These are phyloP conservation scores for Carapus acus DNA, from an alignment of 2,797 vertebrate genomes.

Conservation along the genomic window DNA sequence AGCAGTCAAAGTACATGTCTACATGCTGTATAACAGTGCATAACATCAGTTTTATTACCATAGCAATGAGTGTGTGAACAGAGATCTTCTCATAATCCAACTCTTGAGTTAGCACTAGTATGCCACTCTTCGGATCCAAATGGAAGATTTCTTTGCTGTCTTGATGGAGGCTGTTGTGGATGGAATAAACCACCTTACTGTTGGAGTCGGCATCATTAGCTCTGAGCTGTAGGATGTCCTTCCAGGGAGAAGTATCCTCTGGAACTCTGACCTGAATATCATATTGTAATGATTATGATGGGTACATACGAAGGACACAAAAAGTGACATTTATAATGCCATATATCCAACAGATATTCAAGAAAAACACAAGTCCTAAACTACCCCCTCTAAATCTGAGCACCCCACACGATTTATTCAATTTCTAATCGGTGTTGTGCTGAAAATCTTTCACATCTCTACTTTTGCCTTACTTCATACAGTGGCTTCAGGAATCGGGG, in stretches of 20 bases:
- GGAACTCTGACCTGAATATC: conserved; percentile 72
- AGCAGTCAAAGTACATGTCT: too few relatives aligned
- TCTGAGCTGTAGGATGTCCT: conserved; percentile 82
- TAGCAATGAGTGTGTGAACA: conserved; percentile 81
- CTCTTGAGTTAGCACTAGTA: conserved; percentile 77
- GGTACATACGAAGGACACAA: background rate
- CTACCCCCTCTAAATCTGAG: too few relatives aligned
- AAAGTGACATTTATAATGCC: background rate
- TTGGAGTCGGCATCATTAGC: conserved; percentile 85
- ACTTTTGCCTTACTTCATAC: conserved; percentile 68
- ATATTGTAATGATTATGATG: too few relatives aligned
- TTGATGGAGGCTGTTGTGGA: conserved; percentile 82
- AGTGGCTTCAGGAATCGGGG: conserved; percentile 81
- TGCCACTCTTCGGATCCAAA: conserved; percentile 85
- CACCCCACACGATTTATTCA: background rate
- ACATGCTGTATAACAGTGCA: too few relatives aligned
- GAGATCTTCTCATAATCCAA: conserved; percentile 79
- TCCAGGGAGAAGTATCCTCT: conserved; percentile 83
- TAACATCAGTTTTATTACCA: conserved; percentile 72
- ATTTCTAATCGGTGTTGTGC: background rate
- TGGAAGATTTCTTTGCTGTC: conserved; percentile 83
- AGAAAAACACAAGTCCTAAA: too few relatives aligned
- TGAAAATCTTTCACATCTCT: background rate
- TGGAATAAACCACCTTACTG: conserved; percentile 83
- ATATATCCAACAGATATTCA: background rate